Base-by-base conservation (phyloP, 2,113 vertebrate genomes). In the Ptilorrhoa leucosticta region DNA sequence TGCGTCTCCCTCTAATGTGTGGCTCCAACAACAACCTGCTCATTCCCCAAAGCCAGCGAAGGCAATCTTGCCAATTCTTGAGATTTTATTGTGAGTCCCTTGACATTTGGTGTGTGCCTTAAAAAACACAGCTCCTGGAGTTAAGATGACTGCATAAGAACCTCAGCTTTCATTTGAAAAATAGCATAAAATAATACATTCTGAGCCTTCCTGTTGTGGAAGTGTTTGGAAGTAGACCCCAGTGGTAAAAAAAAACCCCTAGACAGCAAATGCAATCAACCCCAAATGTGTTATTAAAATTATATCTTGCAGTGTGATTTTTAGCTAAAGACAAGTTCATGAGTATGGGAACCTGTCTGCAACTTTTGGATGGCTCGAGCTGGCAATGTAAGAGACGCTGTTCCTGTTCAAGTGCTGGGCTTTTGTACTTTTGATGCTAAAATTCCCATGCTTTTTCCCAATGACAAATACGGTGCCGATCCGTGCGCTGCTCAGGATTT, bases 21-120 rank as follows among this genome's bases (percentile, higher is more conserved):
- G 79, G 92, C 71, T 95, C 96, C 94, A 97, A 96, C 87, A 96
- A 96, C 93, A 96, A 96, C 95, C 94, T 96, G 93, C 92, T 96
- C 85, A 26, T 73, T 94, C 85, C 93, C 88, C 90, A 93, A 90
- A 94, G 90, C 94, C 94, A 96, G 26, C 0, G 12, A 90, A 95
- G 50, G 71, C 58, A 56, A 44, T 37, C 71, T 87, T 95, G 96
- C 92, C 94, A 96, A 89, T 92, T 93, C 90, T 81, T 93, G 93
- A 86, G 83, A 94, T 97, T 96, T 97, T 95, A 81, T 96, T 95
- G 93, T 68, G 79, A 83, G 92, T 96, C 94, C 78, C 94, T 86
- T 81, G 95, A 96, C 69, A 75, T 88, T 95, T 93, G 82, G 68
- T 97, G 71, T 92, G 68, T 96, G 87, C 91, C 96, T 96, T 88